Conservation (phyloP, 2,797 vertebrate species). For the Cetoscarus ocellatus region DNA sequence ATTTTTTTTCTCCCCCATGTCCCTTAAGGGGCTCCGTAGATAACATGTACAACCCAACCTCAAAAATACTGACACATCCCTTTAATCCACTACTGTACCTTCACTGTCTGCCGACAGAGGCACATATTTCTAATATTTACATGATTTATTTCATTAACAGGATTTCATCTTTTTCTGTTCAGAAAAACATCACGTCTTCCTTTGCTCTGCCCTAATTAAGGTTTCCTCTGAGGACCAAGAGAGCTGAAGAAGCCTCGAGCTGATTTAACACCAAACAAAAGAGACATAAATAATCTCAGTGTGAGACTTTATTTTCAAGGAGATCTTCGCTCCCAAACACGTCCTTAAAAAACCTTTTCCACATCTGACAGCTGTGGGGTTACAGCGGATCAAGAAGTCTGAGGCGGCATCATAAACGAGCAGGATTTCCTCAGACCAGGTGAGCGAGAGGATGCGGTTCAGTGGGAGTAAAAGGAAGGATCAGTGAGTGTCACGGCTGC, state of each 20-base stretch:
- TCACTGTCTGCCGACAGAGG: no score
- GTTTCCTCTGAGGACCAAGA: neutral
- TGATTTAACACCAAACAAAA: neutral
- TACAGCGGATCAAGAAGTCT: constrained; percentile 24
- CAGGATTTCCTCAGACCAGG: neutral
- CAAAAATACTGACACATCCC: no score
- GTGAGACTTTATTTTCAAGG: constrained; percentile 3
- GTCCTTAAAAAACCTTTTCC: neutral
- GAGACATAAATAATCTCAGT: neutral
- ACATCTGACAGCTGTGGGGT: constrained; percentile 27
- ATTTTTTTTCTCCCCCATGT: no score
- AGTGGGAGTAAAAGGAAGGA: constrained; percentile 18
- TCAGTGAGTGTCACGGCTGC: constrained; percentile 12
- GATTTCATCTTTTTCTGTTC: no score
- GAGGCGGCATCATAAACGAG: neutral
- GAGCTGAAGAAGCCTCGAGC: neutral
- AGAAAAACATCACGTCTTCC: neutral
- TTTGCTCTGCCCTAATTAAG: neutral
- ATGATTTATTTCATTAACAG: no score
- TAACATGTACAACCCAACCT: no score
- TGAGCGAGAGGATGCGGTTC: constrained; percentile 11
- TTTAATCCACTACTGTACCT: no score
- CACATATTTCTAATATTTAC: no score
- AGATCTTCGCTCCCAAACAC: constrained; percentile 1
- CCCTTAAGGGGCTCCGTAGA: no score